Base-by-base conservation (phyloP, 2,888 invertebrate species). In the Cheilosia urbana region DNA sequence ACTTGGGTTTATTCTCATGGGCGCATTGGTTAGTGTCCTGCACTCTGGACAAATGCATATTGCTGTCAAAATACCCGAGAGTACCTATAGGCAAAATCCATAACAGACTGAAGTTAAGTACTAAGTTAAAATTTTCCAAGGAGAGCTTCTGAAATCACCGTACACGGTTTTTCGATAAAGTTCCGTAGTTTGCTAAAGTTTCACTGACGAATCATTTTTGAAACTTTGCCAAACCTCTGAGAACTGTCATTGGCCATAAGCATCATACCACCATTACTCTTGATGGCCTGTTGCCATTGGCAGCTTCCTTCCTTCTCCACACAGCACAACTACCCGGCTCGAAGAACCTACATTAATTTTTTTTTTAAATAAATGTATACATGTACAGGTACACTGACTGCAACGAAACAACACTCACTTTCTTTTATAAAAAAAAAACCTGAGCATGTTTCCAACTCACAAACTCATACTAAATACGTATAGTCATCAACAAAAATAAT, bases 351-450 rank as follows among this genome's bases (percentile, higher is more conserved):
- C 4, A 17, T 15, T 17, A 47, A 53, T 42, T 53, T 60, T 21
- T 65, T 42, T 53, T 60, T 30, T 65, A 49, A 55, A 24, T n/a
- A n/a, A 27, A 27, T 1, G 6, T 4, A 42, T 42, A 19, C n/a
- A n/a, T n/a, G n/a, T n/a, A n/a, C n/a, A n/a, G n/a, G n/a, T n/a
- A 17, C 5, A 45, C 30, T 73, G 63, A 47, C 73, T 63, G 5
- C 9, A 57, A 34, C 9, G 9, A 21, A 51, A 21, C 9, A 53
- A 51, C 68, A 53, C 53, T 77, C 68, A 53, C 24, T 42, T 71
- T 40, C 53, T 78, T 69, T 62, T 47, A 6, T 57, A n/a, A 24
- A 53, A 78, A 78, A 78, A 69, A 55, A 69, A 30, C 53, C 9
- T 49, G 63, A 78, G 69, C 9, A 55, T 40, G 78, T 49, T 57